Base-by-base conservation (phyloP, 2,888 invertebrate genomes). In the Seira musarum region DNA sequence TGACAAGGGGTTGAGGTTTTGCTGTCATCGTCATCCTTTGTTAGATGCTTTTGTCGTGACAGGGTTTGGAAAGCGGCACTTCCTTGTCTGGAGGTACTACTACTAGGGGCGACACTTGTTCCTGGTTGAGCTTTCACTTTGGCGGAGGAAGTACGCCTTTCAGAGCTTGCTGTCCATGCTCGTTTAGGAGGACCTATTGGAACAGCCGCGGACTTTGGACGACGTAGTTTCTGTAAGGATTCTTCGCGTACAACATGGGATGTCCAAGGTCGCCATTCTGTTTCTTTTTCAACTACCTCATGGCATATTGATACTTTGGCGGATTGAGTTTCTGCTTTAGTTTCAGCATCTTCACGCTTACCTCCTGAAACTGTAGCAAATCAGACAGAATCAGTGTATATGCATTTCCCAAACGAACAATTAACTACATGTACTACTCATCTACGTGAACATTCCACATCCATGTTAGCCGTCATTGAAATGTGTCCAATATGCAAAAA, bases 251-350 rank as follows among this genome's bases (percentile, higher is more conserved):
- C 74, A 13, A 85, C 83, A 35, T 85, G 84, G 35, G 84, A 83
- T 19, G 86, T 85, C 83, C 83, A 83, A 0, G 85, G 85, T 6
- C 85, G 83, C 70, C 82, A 80, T n/a, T 82, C 69, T 3, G 82
- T 68, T 35, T 82, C 78, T 10, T 83, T 85, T 81, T 86, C 83
- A 1, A 85, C 78, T 1, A 85, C 76, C 2, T 85, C 80, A 72
- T 85, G 85, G 19, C 82, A 82, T 24, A 86, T 82, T 6, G 85
- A 85, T 1, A 86, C 85, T 80, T 85, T 85, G 64, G 86, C 86
- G 13, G 85, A 85, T 66, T 85, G 84, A 1, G 86, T 80, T 24
- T 68, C 74, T 8, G 81, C 57, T 21, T 68, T 73, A 17, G 73
- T 80, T n/a, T 82, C 85, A 3, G 64, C 64, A 15, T 74, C 79